Evolutionary conservation across 1,140 invertebrate species (phyloP).

Genomic region (Caenorhabditis brenneri): DNA sequence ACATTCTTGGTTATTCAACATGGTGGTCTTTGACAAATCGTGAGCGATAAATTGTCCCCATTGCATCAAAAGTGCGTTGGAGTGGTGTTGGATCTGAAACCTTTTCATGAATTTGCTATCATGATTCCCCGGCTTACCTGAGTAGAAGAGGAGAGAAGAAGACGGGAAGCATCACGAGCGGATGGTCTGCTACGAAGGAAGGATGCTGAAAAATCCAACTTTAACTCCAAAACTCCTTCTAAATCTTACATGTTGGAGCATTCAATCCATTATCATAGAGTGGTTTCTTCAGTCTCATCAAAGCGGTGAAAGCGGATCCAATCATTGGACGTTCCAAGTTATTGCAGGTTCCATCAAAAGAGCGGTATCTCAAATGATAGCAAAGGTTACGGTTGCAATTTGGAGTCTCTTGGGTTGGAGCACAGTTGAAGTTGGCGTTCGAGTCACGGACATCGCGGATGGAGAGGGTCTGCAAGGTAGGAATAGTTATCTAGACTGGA

Average conservation of each 20-base stretch:
- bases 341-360: constrained; percentile 92
- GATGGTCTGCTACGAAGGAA: constrained; percentile 63
- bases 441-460: constrained; percentile 66
- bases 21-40: constrained; percentile 69
- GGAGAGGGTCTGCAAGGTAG: constrained; percentile 61
- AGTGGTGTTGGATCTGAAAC: constrained; percentile 63
- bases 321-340: constrained; percentile 87
- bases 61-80: constrained; percentile 69
- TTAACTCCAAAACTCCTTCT: too few species aligned
- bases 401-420: constrained; percentile 57
- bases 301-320: constrained; percentile 87
- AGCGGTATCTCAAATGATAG: constrained; percentile 77
- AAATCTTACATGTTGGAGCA: constrained; percentile 76
- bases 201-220: constrained; percentile 60
- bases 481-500: too few species aligned
- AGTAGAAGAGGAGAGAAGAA: constrained; percentile 63
- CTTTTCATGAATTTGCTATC: too few species aligned
- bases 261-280: constrained; percentile 96
- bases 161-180: constrained; percentile 65
- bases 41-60: constrained; percentile 71
- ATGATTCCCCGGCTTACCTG: too few species aligned
- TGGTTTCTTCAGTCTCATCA: constrained; percentile 82
- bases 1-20: constrained; percentile 71
- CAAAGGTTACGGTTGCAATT: constrained; percentile 69
- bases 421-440: constrained; percentile 69